phyloP scores from a whole-genome alignment of 2,797 vertebrate species.

The Acipenser ruthenus region DNA sequence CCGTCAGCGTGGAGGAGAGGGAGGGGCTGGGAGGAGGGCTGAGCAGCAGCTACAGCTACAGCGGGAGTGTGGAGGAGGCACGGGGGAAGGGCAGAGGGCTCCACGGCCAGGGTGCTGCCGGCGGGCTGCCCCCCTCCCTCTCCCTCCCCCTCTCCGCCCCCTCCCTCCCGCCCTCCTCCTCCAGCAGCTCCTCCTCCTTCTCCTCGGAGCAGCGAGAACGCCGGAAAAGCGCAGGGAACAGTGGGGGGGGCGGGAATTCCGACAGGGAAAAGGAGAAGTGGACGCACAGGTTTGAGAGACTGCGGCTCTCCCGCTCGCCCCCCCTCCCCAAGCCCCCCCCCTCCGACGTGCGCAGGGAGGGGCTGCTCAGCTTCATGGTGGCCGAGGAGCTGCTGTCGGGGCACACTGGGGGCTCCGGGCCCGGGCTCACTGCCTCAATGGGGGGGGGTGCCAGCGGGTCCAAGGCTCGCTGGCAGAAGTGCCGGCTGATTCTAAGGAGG shows the following conservation, averaged over 20 bases:
- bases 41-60: conserved; percentile 68
- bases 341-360: conserved; percentile 41
- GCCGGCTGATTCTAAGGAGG: conserved; percentile 74
- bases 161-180: conserved; percentile 61
- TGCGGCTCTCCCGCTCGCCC: conserved; percentile 71
- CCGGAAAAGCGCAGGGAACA: conserved; percentile 34
- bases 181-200: conserved; percentile 64
- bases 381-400: conserved; percentile 34
- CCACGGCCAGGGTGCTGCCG: conserved; percentile 31
- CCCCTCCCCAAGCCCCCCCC: conserved; percentile 38
- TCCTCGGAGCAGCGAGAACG: conserved; percentile 49
- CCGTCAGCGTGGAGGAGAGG: background rate
- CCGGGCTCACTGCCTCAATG: conserved; percentile 28
- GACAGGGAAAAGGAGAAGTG: conserved; percentile 68
- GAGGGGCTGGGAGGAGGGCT: conserved; percentile 21
- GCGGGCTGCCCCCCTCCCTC: conserved; percentile 22
- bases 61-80: conserved; percentile 56
- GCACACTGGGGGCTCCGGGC: conserved; percentile 27
- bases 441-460: conserved; percentile 49
- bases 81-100: background rate
- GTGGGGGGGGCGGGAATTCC: conserved; percentile 52
- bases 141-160: conserved; percentile 61
- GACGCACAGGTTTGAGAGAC: conserved; percentile 79
- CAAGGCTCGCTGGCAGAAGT: conserved; percentile 80
- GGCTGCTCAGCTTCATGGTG: conserved; percentile 43